A percentile compares a stretch with the other conserved stretches of the same genome.
Conservation (phyloP, 2,888 invertebrate species). For the Dioctria linearis region DNA sequence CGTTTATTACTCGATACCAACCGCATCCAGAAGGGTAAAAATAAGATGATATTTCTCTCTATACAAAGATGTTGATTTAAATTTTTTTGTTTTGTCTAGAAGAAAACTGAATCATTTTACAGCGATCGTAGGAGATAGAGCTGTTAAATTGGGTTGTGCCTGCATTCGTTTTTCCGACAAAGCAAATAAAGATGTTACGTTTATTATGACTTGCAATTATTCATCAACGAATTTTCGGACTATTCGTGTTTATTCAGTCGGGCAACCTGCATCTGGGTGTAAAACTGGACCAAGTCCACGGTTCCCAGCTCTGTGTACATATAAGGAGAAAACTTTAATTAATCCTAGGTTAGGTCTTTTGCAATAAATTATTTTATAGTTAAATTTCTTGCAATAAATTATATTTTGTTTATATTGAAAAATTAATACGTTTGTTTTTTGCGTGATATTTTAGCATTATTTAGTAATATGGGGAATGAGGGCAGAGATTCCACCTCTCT, state of each 20-base stretch:
- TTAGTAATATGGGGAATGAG: no score
- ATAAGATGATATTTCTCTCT: background rate
- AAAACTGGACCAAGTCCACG: slow-evolving; percentile 54
- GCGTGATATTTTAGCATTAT: no score
- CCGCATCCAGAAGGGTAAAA: slow-evolving; percentile 53
- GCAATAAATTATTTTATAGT: background rate
- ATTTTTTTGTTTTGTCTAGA: slow-evolving; percentile 24
- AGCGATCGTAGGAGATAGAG: slow-evolving; percentile 57
- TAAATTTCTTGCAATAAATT: no score
- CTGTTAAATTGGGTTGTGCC: slow-evolving; percentile 58
- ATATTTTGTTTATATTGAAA: no score
- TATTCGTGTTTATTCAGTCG: slow-evolving; percentile 58
- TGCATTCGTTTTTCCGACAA: slow-evolving; percentile 48
- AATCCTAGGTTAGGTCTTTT: slow-evolving; percentile 5
- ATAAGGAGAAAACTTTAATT: slow-evolving; percentile 51
- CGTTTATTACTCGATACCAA: slow-evolving; percentile 49
- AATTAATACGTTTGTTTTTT: no score
- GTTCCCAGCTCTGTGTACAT: slow-evolving; percentile 57
- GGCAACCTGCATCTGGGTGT: slow-evolving; percentile 58
- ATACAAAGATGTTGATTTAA: background rate
- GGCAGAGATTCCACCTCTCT: no score
- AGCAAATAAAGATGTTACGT: slow-evolving; percentile 31
- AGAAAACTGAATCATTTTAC: slow-evolving; percentile 61
- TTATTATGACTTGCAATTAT: slow-evolving; percentile 60
- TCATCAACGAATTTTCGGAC: slow-evolving; percentile 59